Conservation (phyloP, 2,888 invertebrate species). For the Hemistola chrysoprasaria region DNA sequence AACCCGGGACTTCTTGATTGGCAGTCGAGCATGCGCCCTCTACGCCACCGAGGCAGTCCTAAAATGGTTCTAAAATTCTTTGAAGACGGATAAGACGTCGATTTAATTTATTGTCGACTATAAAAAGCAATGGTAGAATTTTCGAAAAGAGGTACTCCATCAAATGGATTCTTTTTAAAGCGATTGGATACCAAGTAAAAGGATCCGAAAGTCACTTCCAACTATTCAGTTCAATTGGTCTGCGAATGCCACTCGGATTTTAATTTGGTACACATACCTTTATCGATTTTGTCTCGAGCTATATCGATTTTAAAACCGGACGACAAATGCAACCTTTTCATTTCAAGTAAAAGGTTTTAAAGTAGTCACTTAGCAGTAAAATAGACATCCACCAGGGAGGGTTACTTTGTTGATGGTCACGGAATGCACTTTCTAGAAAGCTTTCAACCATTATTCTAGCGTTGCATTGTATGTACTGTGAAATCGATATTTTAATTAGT, state of each 20-base stretch:
- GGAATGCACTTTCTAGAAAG: slow-evolving; percentile 22
- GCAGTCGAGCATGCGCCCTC: too few relatives aligned
- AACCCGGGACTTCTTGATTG: too few relatives aligned
- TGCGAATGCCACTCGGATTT: background rate
- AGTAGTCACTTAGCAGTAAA: slow-evolving; percentile 28
- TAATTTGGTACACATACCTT: too few relatives aligned
- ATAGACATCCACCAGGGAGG: slow-evolving; percentile 30
- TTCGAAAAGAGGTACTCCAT: too few relatives aligned
- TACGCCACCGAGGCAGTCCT: too few relatives aligned
- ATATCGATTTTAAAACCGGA: slow-evolving; percentile 13
- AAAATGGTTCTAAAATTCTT: too few relatives aligned
- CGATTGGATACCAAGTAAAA: background rate
- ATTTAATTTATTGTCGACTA: too few relatives aligned
- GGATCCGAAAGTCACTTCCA: background rate
- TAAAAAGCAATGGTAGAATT: too few relatives aligned
- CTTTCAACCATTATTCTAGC: slow-evolving; percentile 21
- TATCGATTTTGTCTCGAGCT: background rate
- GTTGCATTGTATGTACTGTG: slow-evolving; percentile 9
- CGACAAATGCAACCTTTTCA: slow-evolving; percentile 21
- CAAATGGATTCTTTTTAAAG: too few relatives aligned
- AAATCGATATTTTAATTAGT: too few relatives aligned
- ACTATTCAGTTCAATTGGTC: background rate
- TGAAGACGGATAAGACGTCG: too few relatives aligned
- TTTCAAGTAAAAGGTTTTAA: slow-evolving; percentile 34
- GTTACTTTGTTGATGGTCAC: slow-evolving; percentile 27